Evolutionary conservation across 1,140 invertebrate species (phyloP), one percentile per base, ranked within the genome.

Genomic region (Ectropis grisescens): DNA sequence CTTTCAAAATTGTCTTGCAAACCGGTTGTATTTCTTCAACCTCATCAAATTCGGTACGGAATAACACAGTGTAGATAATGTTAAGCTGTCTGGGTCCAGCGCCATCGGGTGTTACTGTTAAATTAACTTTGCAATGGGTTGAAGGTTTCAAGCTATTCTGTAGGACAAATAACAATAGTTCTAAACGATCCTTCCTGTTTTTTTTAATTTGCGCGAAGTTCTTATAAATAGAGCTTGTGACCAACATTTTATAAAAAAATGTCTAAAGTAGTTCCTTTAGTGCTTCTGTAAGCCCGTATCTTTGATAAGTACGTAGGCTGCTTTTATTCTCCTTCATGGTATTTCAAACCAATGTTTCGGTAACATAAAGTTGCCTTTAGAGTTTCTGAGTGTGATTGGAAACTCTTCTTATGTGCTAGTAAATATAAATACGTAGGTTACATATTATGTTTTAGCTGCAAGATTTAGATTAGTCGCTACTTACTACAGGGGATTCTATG

Each of bases 111-210:
- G 54, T 69, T 4, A 61, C 61, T 3, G 59, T 64, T 19, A 75
- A 32, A 25, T 45, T 64, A 2, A 80, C 54, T 25, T 66, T 51
- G 16, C 69, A 74, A 14, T 66, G 51, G 7, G 53, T 64, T 0
- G 67, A 75, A 2, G 71, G 70, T 28, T 69, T 72, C 1, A 80
- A 40, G 40, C 67, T 72, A 22, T 80, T 76, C 71, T 80, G 39
- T 33, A 29, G 25, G n/a, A n/a, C 12, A 28, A 37, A 29, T 24
- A 30, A 30, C 2, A 35, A 11, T 32, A 22, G n/a, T 11, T 19
- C 11, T 16, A 15, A 13, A 1, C 13, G n/a, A n/a, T n/a, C n/a
- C n/a, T n/a, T n/a, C n/a, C n/a, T n/a, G n/a, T n/a, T n/a, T n/a
- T n/a, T n/a, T n/a, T n/a, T n/a, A n/a, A n/a, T n/a, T n/a, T n/a